A percentile compares a stretch with the other conserved stretches of the same genome.
Evolutionary conservation across 2,797 vertebrate genomes (phyloP).

Genomic region (Catostomus latipinnis): DNA sequence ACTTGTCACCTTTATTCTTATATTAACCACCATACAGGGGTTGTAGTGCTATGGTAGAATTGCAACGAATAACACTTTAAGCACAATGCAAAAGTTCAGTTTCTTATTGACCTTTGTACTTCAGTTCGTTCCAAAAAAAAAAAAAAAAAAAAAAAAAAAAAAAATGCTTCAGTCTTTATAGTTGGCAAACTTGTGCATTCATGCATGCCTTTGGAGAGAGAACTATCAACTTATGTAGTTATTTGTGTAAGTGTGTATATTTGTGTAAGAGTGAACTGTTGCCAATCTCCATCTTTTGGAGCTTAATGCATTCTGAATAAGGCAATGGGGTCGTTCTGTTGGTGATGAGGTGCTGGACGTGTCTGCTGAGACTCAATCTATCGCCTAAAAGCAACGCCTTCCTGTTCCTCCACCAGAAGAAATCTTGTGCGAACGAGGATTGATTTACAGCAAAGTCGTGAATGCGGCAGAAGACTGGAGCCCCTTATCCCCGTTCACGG

Average conservation of each 20-base stretch:
- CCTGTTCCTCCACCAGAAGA: constrained; percentile 5
- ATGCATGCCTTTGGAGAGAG: not conserved
- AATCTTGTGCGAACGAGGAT: constrained; percentile 28
- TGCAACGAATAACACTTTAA: no score
- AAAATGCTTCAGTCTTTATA: not conserved
- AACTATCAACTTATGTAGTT: constrained; percentile 19
- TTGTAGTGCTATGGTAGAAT: no score
- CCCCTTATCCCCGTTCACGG: no score
- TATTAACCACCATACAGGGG: no score
- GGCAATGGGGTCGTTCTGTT: constrained; percentile 5
- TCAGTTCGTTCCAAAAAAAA: not conserved
- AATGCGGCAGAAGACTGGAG: constrained; percentile 29
- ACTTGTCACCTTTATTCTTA: no score
- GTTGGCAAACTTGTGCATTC: not conserved
- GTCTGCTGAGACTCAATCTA: constrained; percentile 14
- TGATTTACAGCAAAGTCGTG: constrained; percentile 19
- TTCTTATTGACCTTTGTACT: no score
- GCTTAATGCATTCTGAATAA: constrained; percentile 1
- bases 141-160: not conserved
- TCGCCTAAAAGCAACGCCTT: not conserved
- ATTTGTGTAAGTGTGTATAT: constrained; percentile 5
- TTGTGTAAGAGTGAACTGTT: not conserved
- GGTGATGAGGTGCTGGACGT: constrained; percentile 10
- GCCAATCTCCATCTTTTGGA: constrained; percentile 22
- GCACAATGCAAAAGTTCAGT: no score